Base-by-base conservation (phyloP, 2,797 vertebrate genomes). In the Acipenser ruthenus region DNA sequence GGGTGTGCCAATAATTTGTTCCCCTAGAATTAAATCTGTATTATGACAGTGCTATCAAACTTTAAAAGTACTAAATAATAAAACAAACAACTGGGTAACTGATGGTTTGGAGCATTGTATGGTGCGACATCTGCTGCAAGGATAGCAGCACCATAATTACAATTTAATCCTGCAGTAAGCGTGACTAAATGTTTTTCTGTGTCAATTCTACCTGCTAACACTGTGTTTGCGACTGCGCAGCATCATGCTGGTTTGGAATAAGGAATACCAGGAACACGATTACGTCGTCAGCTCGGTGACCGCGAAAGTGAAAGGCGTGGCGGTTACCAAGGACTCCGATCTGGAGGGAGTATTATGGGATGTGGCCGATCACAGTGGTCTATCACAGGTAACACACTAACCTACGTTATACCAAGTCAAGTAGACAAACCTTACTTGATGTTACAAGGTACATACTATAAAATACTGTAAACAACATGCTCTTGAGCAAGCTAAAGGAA, bases 231-330 rank as follows among this genome's bases (percentile, higher is more conserved):
- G 73, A 75, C 50, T 80, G 78, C 13, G 62, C 59, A 84, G 81
- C 63, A 70, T 67, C 10, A 49, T 68, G 9, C 13, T 79, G 69
- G 4, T 92, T 60, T 73, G 72, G 80, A 87, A 91, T 72, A 86
- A 84, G 69, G 80, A 83, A 48, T 91, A 89, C 68, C 90, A 93
- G 77, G 78, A 87, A 77, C 89, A 82, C 2, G 93, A 94, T 69
- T 74, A 84, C 4, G 72, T 92, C 2, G 89, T 88, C 74, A 95
- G 92, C 72, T 94, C 92, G 0, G 81, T 92, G 67, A 88, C 88
- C 51, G 82, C 87, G 61, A 94, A 82, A 76, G 87, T 94, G 72
- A 96, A 96, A 70, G 91, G 93, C 0, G 74, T 91, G 0, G 86
- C 88, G 7, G 71, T 86, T 71, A 63, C 68, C 1, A 71, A 67